These are phyloP conservation scores for Panthera leo DNA, from an alignment of 2,113 vertebrate species.

Conservation along the genomic window DNA sequence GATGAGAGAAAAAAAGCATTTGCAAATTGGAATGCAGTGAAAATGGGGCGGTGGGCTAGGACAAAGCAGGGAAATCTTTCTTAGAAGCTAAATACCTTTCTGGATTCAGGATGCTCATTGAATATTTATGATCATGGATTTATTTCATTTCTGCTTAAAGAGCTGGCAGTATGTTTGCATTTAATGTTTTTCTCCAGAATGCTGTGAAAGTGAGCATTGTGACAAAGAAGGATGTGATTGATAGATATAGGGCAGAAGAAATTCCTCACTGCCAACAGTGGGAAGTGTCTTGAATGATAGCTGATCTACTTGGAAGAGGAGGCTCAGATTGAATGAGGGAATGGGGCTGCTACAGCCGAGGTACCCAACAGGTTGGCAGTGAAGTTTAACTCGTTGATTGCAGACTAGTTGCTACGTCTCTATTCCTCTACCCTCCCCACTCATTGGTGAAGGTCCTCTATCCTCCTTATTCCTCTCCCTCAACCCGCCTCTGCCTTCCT, in stretches of 20 bases:
- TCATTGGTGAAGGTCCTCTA: neutral
- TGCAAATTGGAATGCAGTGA: neutral
- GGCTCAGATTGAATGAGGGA: constrained; percentile 29
- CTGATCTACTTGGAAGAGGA: neutral
- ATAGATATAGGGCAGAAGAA: constrained; percentile 10
- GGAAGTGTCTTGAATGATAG: constrained; percentile 1
- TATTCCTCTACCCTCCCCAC: neutral
- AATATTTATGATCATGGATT: neutral
- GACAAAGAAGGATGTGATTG: constrained; percentile 28
- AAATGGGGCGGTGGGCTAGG: neutral
- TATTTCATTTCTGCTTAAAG: constrained; percentile 48
- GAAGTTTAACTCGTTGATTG: constrained; percentile 23
- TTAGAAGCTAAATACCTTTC: neutral
- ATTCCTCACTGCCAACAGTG: neutral
- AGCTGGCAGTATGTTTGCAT: constrained; percentile 27
- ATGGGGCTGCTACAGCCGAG: neutral
- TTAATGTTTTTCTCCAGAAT: constrained; percentile 35
- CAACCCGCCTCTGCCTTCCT: neutral
- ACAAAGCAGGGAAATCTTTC: neutral
- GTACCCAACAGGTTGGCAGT: constrained; percentile 69
- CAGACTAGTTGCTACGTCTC: neutral
- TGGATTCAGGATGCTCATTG: neutral
- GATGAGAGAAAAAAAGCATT: constrained; percentile 5
- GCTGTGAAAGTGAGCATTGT: neutral
- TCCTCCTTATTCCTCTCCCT: neutral